These are phyloP conservation scores for Pampusana beccarii DNA, from an alignment of 2,113 vertebrate species.

Conservation along the genomic window DNA sequence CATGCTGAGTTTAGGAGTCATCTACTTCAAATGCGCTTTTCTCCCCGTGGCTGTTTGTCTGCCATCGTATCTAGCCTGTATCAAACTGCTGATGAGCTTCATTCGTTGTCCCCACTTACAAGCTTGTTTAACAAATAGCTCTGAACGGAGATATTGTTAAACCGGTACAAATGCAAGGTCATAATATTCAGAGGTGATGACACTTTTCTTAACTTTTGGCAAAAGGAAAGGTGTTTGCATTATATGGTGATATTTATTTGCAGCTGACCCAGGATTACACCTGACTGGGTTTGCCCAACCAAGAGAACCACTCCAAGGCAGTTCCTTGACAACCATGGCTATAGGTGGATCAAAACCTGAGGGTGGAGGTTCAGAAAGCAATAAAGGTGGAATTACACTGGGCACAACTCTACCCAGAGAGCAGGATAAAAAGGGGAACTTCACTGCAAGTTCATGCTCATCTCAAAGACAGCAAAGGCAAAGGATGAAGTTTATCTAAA, in stretches of 20 bases:
- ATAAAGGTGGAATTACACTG: background rate
- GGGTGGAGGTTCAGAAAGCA: background rate
- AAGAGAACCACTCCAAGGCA: background rate
- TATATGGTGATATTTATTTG: background rate
- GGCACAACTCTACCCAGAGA: background rate
- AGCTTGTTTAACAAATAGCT: background rate
- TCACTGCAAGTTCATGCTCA: background rate
- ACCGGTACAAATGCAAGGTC: background rate
- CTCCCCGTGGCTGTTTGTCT: background rate
- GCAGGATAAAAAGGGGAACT: background rate
- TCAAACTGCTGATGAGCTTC: constrained; percentile 1
- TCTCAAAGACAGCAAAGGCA: background rate
- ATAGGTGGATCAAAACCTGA: background rate
- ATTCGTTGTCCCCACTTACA: background rate
- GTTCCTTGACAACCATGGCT: background rate
- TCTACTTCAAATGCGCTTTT: background rate
- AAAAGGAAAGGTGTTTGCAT: background rate
- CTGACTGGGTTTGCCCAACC: background rate
- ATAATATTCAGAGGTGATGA: background rate
- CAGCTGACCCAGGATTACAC: background rate
- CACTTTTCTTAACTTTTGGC: background rate
- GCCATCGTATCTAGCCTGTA: background rate
- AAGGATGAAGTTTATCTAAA: background rate
- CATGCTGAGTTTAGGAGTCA: background rate
- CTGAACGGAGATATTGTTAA: background rate